phyloP scores from a whole-genome alignment of 2,113 vertebrate species.

The Eidolon helvum region DNA sequence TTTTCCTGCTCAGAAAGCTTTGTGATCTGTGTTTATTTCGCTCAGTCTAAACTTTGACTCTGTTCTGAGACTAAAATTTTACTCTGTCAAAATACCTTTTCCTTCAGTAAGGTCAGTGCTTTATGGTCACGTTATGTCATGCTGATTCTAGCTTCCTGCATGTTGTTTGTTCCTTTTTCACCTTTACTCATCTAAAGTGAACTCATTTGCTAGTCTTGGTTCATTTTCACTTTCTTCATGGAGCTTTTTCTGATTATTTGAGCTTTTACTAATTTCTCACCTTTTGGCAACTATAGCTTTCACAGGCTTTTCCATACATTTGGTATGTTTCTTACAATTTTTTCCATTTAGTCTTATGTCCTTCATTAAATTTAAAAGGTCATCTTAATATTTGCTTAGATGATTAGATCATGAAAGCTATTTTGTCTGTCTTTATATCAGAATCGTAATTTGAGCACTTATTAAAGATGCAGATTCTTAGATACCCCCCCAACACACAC shows the following conservation, averaged over 20 bases:
- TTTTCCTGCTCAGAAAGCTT: not conserved
- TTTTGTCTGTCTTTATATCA: not conserved
- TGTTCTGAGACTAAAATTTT: not conserved
- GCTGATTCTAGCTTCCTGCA: not conserved
- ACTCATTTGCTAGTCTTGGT: not conserved
- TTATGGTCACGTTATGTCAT: not conserved
- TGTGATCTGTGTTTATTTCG: not conserved
- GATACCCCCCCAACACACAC: not conserved
- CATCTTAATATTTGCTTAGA: not conserved
- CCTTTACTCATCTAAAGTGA: not conserved
- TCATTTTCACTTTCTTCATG: not conserved
- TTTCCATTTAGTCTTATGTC: not conserved
- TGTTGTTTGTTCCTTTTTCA: not conserved
- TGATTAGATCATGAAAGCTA: not conserved
- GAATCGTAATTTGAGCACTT: not conserved
- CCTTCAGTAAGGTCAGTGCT: not conserved
- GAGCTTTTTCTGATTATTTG: not conserved
- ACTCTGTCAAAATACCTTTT: not conserved
- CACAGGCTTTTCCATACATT: not conserved
- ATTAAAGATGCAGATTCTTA: constrained; percentile 11
- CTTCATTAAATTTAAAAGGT: not conserved
- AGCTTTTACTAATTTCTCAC: not conserved
- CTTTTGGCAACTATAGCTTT: not conserved
- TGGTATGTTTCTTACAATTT: not conserved
- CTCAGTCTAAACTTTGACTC: not conserved